Base-by-base conservation (phyloP, 2,113 vertebrate species). In the Notarius quadriscutis region DNA sequence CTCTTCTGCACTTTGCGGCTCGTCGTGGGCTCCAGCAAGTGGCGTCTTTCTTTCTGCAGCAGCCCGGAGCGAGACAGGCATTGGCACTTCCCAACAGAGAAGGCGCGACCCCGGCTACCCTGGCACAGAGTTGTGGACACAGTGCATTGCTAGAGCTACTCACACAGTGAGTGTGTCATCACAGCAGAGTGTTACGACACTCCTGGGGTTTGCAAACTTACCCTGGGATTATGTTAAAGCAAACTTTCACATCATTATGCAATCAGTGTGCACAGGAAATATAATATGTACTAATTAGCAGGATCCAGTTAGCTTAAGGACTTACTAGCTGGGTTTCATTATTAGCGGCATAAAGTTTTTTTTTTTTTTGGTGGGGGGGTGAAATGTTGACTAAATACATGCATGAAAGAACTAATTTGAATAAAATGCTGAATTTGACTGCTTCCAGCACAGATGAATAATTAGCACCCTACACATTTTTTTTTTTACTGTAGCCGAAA, bases 1-100 rank as follows among this genome's bases (percentile, higher is more conserved):
- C 98, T 0, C 89, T 99, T 90, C 94, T 99, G 94, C 98, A 99
- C 91, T 99, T 99, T 88, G 96, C 97, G 0, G 97, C 96, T 55
- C 93, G 98, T 8, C 95, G 97, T 34, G 98, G 97, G 2, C 95
- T 99, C 75, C 90, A 94, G 88, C 93, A 95, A 30, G 92, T 99
- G 27, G 94, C 97, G 0, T 94, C 93, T 91, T 97, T 99, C 87
- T 93, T 99, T 90, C 92, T 99, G 85, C 95, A 95, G 92, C 97
- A 97, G 92, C 94, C 97, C 0, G 97, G 97, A 15, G 98, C 97
- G 50, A 95, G 91, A 41, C 95, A 95, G 85, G 96, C 97, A 14
- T 95, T 98, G 83, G 92, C 90, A 60, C 92, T 99, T 91, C 93
- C 93, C 91, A 98, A 99, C 93, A 96, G 91, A 48, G 96, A 98